Base-by-base conservation (phyloP, 2,888 invertebrate genomes). In the Torymus texanus region DNA sequence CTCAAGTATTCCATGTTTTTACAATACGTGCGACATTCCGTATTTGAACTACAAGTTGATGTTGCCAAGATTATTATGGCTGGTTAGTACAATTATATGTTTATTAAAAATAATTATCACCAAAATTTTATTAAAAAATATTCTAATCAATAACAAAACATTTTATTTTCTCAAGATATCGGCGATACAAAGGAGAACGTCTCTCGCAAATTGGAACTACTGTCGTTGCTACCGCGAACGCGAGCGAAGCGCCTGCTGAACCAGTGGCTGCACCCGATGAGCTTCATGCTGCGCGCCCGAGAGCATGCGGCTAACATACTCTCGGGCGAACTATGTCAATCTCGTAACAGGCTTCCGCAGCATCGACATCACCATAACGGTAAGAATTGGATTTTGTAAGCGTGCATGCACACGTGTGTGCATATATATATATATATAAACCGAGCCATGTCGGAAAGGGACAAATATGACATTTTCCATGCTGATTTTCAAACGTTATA, bases 1-100 rank as follows among this genome's bases (percentile, higher is more conserved):
- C 91, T 97, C 82, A 93, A 94, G 50, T 95, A 95, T 90, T 93
- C 94, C 82, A 93, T 94, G 88, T 97, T 97, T 90, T 90, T 96
- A 85, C 97, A 97, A 90, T 96, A 97, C 89, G 94, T 96, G 77
- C 94, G 95, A 84, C 92, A 95, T 85, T 95, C 95, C 88, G 96
- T 97, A 62, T 95, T 97, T 84, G 96, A 96, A 87, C 91, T 97
- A 83, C 97, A 97, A 91, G 95, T 96, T 41, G 97, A 97, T 87
- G 96, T 96, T 1, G 94, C 96, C 92, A 96, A 96, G 91, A 93
- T 94, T 61, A 96, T 97, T 82, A 93, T 97, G 89, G 93, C 94
- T 84, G 94, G 96, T 96, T 87, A 88, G 90, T 82, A 74, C 62
- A n/a, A 65, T 4, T 59, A 16, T 29, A 2, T 50, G 67, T 56